Conservation (phyloP, 1,140 invertebrate species). For the Pentalonia nigronervosa region DNA sequence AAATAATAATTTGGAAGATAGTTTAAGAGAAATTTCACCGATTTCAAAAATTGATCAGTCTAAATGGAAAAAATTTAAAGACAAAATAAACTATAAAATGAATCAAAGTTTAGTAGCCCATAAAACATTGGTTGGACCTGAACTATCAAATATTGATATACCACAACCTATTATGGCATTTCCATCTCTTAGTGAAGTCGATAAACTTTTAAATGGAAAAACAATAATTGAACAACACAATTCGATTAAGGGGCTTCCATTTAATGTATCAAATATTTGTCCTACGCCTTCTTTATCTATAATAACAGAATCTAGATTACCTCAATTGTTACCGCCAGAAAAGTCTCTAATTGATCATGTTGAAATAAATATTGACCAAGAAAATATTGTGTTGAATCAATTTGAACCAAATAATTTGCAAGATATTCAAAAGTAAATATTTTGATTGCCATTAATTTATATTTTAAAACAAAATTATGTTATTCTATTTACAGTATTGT, state of each 20-base stretch:
- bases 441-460: background rate
- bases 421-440: background rate
- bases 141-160: background rate
- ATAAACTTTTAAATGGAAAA: slow-evolving; percentile 25
- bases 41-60: slow-evolving; percentile 4
- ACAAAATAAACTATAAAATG: background rate
- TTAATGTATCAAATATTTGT: background rate
- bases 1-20: slow-evolving; percentile 21
- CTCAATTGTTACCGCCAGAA: background rate
- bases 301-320: background rate
- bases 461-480: background rate
- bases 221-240: background rate
- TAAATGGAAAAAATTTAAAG: slow-evolving; percentile 8
- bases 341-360: background rate
- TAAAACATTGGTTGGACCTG: slow-evolving; percentile 13
- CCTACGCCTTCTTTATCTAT: background rate
- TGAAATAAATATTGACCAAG: background rate
- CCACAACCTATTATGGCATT: background rate
- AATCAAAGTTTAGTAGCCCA: slow-evolving; percentile 17
- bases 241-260: background rate
- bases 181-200: background rate
- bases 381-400: background rate
- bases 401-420: no score
- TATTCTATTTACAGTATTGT: background rate
- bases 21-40: background rate